Evolutionary conservation across 2,797 vertebrate genomes (phyloP), one percentile per base, ranked within the genome.

Genomic region (Lepilemur septentrionalis): DNA sequence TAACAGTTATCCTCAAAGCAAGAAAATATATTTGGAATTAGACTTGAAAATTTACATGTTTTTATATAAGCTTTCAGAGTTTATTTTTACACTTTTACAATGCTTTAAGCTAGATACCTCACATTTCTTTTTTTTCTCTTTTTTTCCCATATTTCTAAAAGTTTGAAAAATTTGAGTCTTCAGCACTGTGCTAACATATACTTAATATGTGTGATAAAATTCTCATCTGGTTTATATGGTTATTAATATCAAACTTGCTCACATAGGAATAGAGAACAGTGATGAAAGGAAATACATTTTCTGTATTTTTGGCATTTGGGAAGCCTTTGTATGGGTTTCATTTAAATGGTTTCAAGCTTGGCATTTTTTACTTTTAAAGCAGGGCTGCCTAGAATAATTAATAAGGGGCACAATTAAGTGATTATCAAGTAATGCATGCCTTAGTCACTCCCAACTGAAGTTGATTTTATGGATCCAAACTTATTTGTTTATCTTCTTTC

Each of bases 291-390:
- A 86, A 55, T 63, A 67, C 18, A 11, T 76, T 91, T 94, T 86
- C 28, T 93, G 0, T 82, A 50, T 67, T 84, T 96, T 97, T 92
- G 35, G 8, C 35, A 94, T 93, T 90, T 22, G 80, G 57, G 84
- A 95, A 97, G 50, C 28, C 35, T 23, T 91, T 35, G 52, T 28
- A 41, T 69, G 4, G 32, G 81, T 55, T 94, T 93, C 61, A 28
- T 63, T 89, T 46, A 65, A 91, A 73, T 78, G n/a, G 15, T 83
- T 89, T 81, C 50, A 55, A 89, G 65, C 32, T 94, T 90, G 72
- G 5, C 55, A 30, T 88, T 95, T 93, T 90, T 65, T 91, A 10
- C 89, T 96, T 95, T 89, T 75, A 87, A 93, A 84, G 65, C 46
- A 76, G 50, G 20, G 23, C 61, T 90, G 11, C 41, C 28, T 63